These are phyloP conservation scores for Pollenia amentaria DNA, from an alignment of 2,888 invertebrate genomes.

Conservation along the genomic window DNA sequence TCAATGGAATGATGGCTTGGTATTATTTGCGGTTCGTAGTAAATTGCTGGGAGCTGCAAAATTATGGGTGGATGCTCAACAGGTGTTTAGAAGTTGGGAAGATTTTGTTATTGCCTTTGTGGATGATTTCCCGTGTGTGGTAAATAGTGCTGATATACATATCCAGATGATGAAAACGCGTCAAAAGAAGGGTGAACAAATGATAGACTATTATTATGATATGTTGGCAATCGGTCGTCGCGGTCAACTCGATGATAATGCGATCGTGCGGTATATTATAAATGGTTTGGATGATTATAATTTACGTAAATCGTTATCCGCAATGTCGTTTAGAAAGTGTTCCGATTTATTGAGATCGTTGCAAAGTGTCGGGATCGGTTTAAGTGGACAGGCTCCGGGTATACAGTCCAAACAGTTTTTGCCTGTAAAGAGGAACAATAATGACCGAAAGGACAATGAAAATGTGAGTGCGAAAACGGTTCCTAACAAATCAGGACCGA, in stretches of 20 bases:
- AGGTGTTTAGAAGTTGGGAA: too few species aligned
- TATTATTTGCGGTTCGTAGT: too few species aligned
- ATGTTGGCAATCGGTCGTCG: constrained; percentile 67
- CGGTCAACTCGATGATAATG: constrained; percentile 56
- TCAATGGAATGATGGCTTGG: too few species aligned
- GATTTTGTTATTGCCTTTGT: too few species aligned
- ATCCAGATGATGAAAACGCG: constrained; percentile 68
- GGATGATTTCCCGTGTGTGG: too few species aligned
- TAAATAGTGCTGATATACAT: too few species aligned
- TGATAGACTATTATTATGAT: too few species aligned
- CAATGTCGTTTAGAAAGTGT: constrained; percentile 27
- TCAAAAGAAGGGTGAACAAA: constrained; percentile 48
- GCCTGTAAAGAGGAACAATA: background rate
- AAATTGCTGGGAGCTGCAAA: too few species aligned
- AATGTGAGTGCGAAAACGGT: too few species aligned
- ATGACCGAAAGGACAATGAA: too few species aligned
- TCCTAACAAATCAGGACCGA: constrained; percentile 18
- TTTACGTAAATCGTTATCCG: constrained; percentile 44
- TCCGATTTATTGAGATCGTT: background rate
- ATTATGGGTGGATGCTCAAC: too few species aligned
- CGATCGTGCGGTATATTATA: constrained; percentile 59
- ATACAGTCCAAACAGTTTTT: background rate
- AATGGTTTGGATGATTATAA: constrained; percentile 57
- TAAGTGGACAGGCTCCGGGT: background rate
- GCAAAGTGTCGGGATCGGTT: too few species aligned